A percentile compares a stretch with the other conserved stretches of the same genome.
Conservation (phyloP, 1,140 invertebrate genomes). For the Apis florea region DNA sequence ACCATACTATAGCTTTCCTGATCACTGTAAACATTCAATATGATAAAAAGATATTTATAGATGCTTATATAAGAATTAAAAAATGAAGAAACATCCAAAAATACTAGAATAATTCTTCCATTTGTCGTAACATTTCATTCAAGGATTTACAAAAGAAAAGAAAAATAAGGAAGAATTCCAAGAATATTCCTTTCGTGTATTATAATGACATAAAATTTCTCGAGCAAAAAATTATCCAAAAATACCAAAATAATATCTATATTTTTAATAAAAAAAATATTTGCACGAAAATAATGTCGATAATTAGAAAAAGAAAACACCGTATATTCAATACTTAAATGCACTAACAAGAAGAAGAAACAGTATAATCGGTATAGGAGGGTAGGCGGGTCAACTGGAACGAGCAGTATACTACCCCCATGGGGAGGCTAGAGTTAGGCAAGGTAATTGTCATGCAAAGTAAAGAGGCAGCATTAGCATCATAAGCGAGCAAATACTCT, state of each 20-base stretch:
- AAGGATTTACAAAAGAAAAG: too few relatives aligned
- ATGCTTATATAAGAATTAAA: too few relatives aligned
- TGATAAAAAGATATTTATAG: too few relatives aligned
- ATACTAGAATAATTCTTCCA: neutral
- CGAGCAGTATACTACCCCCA: conserved; percentile 45
- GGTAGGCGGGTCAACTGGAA: conserved; percentile 48
- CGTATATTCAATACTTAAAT: conserved; percentile 2
- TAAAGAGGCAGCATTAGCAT: conserved; percentile 77
- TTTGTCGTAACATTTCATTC: too few relatives aligned
- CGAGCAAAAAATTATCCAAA: neutral
- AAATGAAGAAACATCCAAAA: too few relatives aligned
- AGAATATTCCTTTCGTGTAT: too few relatives aligned
- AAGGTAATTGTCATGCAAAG: conserved; percentile 77
- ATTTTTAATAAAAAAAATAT: neutral
- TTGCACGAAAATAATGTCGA: neutral
- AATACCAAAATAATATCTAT: neutral
- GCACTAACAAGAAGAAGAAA: conserved; percentile 20
- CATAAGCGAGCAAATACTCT: conserved; percentile 75
- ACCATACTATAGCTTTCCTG: too few relatives aligned
- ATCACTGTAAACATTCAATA: too few relatives aligned
- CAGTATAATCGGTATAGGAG: conserved; percentile 23
- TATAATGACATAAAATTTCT: too few relatives aligned
- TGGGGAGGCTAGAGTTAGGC: conserved; percentile 50
- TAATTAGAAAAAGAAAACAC: neutral
- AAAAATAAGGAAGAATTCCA: too few relatives aligned